phyloP scores from a whole-genome alignment of 2,113 vertebrate genomes.

The Nyctibius bracteatus region DNA sequence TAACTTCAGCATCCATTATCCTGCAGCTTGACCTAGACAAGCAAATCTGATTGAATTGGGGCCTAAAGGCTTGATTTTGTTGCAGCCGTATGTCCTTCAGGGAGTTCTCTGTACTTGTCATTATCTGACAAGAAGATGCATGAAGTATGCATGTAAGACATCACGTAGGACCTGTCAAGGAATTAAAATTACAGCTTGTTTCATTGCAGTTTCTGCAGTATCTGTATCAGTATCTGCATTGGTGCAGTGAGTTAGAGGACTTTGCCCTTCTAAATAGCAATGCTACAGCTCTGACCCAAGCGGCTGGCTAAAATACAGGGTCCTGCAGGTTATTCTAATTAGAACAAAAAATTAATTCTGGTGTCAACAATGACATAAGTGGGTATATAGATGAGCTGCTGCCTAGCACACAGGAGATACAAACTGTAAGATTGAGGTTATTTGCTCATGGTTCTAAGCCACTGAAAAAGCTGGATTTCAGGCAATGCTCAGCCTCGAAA shows the following conservation, averaged over 20 bases:
- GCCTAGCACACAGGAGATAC: not conserved
- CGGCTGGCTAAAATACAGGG: not conserved
- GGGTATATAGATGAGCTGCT: not conserved
- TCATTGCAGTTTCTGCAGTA: not conserved
- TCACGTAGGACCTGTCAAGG: fast-evolving
- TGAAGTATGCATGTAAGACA: not conserved
- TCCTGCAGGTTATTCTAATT: not conserved
- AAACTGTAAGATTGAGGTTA: not conserved
- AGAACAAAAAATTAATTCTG: not conserved
- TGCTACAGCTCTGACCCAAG: not conserved
- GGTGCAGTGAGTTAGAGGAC: not conserved
- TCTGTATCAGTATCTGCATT: not conserved
- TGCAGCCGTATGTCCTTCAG: not conserved
- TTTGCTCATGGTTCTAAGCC: not conserved
- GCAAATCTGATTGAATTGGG: not conserved
- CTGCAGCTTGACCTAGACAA: not conserved
- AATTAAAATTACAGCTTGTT: not conserved
- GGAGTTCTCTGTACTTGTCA: not conserved
- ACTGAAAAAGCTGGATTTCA: not conserved
- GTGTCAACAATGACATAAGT: not conserved
- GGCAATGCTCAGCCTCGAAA: not conserved
- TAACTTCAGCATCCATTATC: not conserved
- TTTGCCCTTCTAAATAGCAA: not conserved
- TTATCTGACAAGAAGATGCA: not conserved
- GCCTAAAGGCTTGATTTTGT: not conserved